These are phyloP conservation scores for Drosophila leonis DNA, from an alignment of 2,888 invertebrate species.

Conservation along the genomic window DNA sequence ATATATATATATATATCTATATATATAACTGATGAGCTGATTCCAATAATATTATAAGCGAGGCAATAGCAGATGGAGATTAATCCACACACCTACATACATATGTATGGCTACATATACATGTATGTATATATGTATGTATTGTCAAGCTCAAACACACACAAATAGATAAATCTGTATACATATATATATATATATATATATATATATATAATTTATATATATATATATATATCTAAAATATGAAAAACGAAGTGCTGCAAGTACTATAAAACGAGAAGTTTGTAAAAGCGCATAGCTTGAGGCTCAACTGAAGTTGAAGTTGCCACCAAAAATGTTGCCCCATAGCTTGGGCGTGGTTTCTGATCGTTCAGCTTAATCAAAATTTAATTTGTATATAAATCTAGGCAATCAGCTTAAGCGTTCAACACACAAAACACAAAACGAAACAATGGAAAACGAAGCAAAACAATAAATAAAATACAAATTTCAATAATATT, in stretches of 20 bases:
- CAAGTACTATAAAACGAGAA: slow-evolving; percentile 45
- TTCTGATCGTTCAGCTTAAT: slow-evolving; percentile 39
- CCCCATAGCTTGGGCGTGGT: background rate
- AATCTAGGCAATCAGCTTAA: slow-evolving; percentile 42
- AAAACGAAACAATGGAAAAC: slow-evolving; percentile 9
- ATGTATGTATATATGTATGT: slow-evolving; percentile 31
- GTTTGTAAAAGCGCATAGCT: background rate
- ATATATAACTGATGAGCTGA: slow-evolving; percentile 3
- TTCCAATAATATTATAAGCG: slow-evolving; percentile 6
- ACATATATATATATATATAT: background rate
- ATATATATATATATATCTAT: slow-evolving; percentile 6
- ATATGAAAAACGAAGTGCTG: slow-evolving; percentile 34
- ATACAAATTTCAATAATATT: slow-evolving; percentile 4
- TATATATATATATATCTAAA: background rate
- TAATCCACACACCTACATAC: slow-evolving; percentile 1
- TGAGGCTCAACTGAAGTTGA: slow-evolving; percentile 1
- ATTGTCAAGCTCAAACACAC: slow-evolving; percentile 5
- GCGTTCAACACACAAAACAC: slow-evolving; percentile 28
- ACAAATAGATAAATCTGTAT: background rate
- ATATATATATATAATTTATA: slow-evolving; percentile 2
- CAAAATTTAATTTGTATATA: slow-evolving; percentile 53
- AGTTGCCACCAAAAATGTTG: slow-evolving; percentile 1
- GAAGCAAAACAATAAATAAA: slow-evolving; percentile 11
- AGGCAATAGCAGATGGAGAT: background rate
- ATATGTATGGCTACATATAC: slow-evolving; percentile 13